Percentiles rank a stretch among this genome's conserved stretches.
These are phyloP conservation scores for Erebia epiphron DNA, from an alignment of 2,888 invertebrate genomes.

Conservation along the genomic window DNA sequence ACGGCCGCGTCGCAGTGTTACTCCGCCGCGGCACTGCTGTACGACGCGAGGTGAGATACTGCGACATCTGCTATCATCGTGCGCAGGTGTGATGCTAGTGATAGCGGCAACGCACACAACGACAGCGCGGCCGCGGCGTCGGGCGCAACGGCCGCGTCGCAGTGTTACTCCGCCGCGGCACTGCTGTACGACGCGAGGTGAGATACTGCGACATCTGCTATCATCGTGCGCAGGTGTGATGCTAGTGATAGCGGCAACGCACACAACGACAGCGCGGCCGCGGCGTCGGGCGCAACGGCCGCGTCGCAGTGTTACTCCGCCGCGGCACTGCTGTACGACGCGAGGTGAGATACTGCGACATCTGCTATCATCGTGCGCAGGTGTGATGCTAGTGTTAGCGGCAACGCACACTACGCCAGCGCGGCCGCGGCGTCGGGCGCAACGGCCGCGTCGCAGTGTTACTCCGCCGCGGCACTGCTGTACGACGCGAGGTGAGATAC, in stretches of 20 bases:
- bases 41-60: constrained; percentile 86
- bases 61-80: too few relatives aligned
- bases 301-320: constrained; percentile 95
- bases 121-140: constrained; percentile 92
- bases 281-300: constrained; percentile 75
- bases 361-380: constrained; percentile 50
- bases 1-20: constrained; percentile 91
- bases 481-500: constrained; percentile 88
- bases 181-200: constrained; percentile 92
- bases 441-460: constrained; percentile 90
- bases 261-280: constrained; percentile 96
- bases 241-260: constrained; percentile 98
- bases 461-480: constrained; percentile 92
- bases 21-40: constrained; percentile 92
- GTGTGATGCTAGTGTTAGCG: constrained; percentile 97
- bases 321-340: constrained; percentile 94
- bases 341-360: constrained; percentile 62
- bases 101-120: constrained; percentile 99
- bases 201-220: constrained; percentile 3
- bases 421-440: constrained; percentile 86
- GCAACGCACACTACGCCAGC: constrained; percentile 98
- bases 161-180: constrained; percentile 95
- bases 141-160: constrained; percentile 82
- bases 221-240: constrained; percentile 84
- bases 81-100: constrained; percentile 91